These are phyloP conservation scores for Salvelinus namaycush DNA, from an alignment of 2,113 vertebrate genomes.

Conservation along the genomic window DNA sequence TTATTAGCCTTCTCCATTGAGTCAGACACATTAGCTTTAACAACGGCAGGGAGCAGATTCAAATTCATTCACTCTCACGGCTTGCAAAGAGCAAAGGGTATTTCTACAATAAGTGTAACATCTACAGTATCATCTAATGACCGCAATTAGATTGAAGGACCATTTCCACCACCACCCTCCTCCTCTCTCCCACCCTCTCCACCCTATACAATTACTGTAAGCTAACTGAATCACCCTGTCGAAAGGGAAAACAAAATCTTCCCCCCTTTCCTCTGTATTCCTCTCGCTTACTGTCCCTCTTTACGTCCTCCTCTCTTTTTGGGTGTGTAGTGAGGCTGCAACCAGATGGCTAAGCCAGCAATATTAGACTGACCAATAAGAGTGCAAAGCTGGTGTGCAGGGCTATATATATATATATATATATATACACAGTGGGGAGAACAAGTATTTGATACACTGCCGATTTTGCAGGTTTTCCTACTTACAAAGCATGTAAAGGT, in stretches of 20 bases:
- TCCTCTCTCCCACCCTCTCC: background rate
- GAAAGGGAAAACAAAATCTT: background rate
- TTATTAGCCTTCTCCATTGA: conserved; percentile 15
- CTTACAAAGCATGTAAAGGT: too few relatives aligned
- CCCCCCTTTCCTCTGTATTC: background rate
- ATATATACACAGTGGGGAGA: too few relatives aligned
- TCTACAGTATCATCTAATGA: background rate
- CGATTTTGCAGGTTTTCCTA: too few relatives aligned
- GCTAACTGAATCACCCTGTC: background rate
- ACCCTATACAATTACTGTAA: conserved; percentile 25
- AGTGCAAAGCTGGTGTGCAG: too few relatives aligned
- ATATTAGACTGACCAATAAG: too few relatives aligned
- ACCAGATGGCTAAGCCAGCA: background rate
- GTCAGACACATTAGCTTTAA: background rate
- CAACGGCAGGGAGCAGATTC: background rate
- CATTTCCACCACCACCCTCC: background rate
- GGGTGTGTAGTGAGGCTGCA: background rate
- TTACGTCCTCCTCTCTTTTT: background rate
- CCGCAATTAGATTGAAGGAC: background rate
- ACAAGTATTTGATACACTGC: too few relatives aligned
- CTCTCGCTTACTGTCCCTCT: background rate
- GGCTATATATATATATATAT: too few relatives aligned
- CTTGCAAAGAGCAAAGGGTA: background rate
- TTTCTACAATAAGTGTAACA: conserved; percentile 7
- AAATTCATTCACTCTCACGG: background rate